Conservation (phyloP, 1,140 invertebrate species). For the Euura saliciscinereae region DNA sequence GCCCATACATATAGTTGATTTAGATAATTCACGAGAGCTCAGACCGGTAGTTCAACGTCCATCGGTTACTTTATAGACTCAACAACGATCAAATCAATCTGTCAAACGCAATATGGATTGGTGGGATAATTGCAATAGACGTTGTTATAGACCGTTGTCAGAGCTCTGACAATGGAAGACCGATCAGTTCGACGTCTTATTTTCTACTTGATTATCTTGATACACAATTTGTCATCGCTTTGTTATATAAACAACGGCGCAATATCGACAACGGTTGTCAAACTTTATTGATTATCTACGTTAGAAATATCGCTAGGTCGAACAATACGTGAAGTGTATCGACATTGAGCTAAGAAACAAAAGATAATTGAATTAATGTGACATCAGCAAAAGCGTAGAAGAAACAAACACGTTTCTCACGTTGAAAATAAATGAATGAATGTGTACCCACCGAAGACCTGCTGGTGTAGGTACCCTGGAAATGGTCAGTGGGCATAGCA, state of each 20-base stretch:
- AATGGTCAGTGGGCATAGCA: background rate
- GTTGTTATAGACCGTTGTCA: background rate
- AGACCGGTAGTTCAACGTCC: background rate
- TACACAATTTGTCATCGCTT: too few species aligned
- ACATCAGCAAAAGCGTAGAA: too few species aligned
- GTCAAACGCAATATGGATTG: background rate
- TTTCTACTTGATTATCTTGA: too few species aligned
- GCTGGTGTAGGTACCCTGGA: background rate
- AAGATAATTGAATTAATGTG: too few species aligned
- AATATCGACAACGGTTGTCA: too few species aligned
- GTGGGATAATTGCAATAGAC: background rate
- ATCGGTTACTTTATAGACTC: background rate
- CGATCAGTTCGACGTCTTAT: background rate
- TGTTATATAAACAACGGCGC: too few species aligned
- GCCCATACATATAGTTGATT: background rate
- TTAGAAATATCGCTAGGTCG: too few species aligned
- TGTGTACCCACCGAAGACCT: background rate
- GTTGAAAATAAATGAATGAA: background rate
- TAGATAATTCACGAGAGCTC: conserved; percentile 2
- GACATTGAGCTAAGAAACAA: too few species aligned
- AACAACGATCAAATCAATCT: conserved; percentile 7
- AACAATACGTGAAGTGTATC: too few species aligned
- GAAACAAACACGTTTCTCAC: too few species aligned
- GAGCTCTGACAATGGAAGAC: too few species aligned
- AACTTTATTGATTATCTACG: too few species aligned